A percentile compares a stretch with the other conserved stretches of the same genome.
Conservation (phyloP, 2,888 invertebrate genomes). For the Achlya flavicornis region DNA sequence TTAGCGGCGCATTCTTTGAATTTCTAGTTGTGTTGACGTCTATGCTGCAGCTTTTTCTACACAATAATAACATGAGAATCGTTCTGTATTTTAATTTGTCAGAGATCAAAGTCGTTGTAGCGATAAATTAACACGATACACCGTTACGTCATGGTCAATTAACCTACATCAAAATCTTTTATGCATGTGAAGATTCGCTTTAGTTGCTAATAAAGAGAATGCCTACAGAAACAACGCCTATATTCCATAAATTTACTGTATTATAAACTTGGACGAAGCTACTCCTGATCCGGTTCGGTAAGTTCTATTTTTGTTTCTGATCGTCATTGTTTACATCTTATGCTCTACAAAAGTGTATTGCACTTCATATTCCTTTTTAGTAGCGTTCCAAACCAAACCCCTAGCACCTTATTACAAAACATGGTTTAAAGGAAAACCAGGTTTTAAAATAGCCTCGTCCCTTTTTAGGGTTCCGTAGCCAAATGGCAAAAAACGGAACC, state of each 20-base stretch:
- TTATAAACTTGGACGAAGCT: background rate
- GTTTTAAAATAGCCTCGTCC: too few relatives aligned
- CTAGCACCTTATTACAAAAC: too few relatives aligned
- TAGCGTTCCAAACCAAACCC: background rate
- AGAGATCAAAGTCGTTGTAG: conserved; percentile 17
- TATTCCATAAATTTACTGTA: background rate
- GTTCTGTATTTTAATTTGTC: background rate
- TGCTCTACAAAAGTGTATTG: background rate
- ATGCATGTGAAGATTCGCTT: conserved; percentile 24
- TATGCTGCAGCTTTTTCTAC: background rate
- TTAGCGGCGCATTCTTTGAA: background rate
- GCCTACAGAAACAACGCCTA: conserved; percentile 4
- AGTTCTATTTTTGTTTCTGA: background rate
- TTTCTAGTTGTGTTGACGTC: background rate
- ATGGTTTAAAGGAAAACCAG: too few relatives aligned
- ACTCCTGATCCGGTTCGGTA: background rate
- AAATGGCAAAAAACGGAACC: too few relatives aligned
- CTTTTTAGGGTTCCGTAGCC: too few relatives aligned
- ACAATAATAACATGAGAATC: background rate
- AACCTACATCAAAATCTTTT: conserved; percentile 24
- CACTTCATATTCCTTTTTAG: background rate
- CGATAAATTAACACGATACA: conserved; percentile 25
- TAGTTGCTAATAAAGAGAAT: conserved; percentile 29
- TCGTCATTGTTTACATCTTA: background rate
- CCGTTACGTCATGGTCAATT: conserved; percentile 36